These are phyloP conservation scores for Delichon dasypus DNA, from an alignment of 2,797 vertebrate genomes.

Conservation along the genomic window DNA sequence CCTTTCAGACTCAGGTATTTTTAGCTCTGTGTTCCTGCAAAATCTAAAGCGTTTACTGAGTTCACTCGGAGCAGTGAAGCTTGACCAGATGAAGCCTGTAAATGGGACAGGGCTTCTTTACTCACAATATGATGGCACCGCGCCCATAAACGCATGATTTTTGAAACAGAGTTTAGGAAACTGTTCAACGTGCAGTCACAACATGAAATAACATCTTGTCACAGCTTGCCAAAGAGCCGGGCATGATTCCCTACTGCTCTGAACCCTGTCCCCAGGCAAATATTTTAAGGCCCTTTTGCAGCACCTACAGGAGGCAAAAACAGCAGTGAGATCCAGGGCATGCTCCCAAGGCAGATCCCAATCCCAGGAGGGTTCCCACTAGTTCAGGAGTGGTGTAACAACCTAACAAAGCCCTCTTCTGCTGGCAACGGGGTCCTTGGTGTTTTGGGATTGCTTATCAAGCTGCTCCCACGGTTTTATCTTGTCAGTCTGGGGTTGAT, in stretches of 20 bases:
- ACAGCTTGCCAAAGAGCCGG: background rate
- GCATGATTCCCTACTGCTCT: background rate
- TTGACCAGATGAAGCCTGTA: background rate
- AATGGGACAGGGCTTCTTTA: background rate
- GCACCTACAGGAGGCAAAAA: background rate
- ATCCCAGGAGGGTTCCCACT: background rate
- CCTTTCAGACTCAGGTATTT: background rate
- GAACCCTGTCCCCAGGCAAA: background rate
- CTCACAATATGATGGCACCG: background rate
- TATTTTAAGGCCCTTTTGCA: background rate
- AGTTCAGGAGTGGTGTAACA: background rate
- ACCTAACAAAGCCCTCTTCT: background rate
- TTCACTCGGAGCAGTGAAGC: background rate
- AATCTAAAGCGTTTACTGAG: background rate
- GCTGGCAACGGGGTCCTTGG: background rate
- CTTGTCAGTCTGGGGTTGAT: background rate
- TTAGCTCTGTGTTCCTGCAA: background rate
- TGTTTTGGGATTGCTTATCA: background rate
- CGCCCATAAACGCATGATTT: background rate
- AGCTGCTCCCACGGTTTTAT: background rate
- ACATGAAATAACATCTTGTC: constrained; percentile 1
- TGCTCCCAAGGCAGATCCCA: rapidly evolving
- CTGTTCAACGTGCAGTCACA: background rate
- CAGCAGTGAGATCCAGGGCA: background rate
- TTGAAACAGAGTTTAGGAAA: constrained; percentile 19